Evolutionary conservation across 2,797 vertebrate species (phyloP).

Genomic region (Thripadectes ignobilis): DNA sequence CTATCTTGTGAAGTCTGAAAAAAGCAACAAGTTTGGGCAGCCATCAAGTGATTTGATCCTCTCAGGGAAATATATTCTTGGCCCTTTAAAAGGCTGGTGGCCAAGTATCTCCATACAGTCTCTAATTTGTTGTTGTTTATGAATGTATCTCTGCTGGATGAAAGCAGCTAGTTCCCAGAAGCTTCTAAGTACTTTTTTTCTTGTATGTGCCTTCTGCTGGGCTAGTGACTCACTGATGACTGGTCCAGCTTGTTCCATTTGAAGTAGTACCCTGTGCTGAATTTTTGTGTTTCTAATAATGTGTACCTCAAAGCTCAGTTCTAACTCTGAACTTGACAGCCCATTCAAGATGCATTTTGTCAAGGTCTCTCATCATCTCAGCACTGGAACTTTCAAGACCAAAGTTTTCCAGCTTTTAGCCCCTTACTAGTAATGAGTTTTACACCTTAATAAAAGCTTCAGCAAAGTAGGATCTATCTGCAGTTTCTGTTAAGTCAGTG

Average conservation of each 20-base stretch:
- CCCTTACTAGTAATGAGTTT: slow-evolving; percentile 1
- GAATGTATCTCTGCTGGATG: not conserved
- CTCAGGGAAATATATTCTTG: not conserved
- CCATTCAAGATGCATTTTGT: not conserved
- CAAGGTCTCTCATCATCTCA: not conserved
- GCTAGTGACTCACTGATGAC: not conserved
- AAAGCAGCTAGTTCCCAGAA: not conserved
- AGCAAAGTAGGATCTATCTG: not conserved
- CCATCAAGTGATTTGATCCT: not conserved
- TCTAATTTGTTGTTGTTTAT: not conserved
- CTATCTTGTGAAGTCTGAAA: not conserved
- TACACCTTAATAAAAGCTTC: not conserved
- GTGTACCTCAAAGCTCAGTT: not conserved
- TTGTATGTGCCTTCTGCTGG: not conserved
- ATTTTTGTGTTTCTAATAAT: not conserved
- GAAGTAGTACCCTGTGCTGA: not conserved
- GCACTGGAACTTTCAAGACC: not conserved
- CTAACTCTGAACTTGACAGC: not conserved
- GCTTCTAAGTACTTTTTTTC: not conserved
- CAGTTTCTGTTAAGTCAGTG: slow-evolving; percentile 7
- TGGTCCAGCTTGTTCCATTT: not conserved
- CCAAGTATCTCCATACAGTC: not conserved
- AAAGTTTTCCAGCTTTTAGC: slow-evolving; percentile 5
- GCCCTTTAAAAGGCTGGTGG: not conserved
- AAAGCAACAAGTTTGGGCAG: not conserved